Conservation (phyloP, 2,888 invertebrate species). For the Xestobium rufovillosum region DNA sequence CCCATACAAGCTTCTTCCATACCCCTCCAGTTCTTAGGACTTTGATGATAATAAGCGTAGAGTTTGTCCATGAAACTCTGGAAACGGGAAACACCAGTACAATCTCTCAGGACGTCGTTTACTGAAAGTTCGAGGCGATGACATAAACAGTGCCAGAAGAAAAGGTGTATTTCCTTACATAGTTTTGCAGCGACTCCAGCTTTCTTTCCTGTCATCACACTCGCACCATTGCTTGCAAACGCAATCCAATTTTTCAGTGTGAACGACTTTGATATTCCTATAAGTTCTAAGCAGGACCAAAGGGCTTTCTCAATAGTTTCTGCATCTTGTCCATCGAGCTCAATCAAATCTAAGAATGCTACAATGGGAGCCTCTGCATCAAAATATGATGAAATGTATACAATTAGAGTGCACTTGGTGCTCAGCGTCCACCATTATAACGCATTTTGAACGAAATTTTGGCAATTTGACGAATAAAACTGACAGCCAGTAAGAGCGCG, state of each 20-base stretch:
- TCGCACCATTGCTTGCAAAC: constrained; percentile 11
- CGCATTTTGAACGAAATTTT: too few relatives aligned
- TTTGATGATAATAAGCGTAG: constrained; percentile 12
- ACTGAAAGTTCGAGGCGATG: constrained; percentile 8
- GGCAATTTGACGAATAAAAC: too few relatives aligned
- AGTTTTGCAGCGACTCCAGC: constrained; percentile 5
- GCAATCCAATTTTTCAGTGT: constrained; percentile 12
- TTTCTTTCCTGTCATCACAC: constrained; percentile 8
- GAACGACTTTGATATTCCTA: constrained; percentile 12
- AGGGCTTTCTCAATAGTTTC: constrained; percentile 13
- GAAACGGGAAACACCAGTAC: too few relatives aligned
- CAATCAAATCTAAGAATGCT: constrained; percentile 12
- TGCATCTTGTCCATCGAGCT: too few relatives aligned
- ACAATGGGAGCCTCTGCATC: constrained; percentile 11
- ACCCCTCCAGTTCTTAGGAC: constrained; percentile 5
- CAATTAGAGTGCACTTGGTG: too few relatives aligned
- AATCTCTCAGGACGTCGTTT: too few relatives aligned
- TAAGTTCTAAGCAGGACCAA: constrained; percentile 11
- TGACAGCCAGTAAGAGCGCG: too few relatives aligned
- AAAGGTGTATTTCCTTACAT: constrained; percentile 6
- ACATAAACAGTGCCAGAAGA: constrained; percentile 6
- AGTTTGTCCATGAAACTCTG: too few relatives aligned
- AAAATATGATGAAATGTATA: constrained; percentile 12
- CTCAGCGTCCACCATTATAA: too few relatives aligned
- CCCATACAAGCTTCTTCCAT: constrained; percentile 6